These are phyloP conservation scores for Andrena fulva DNA, from an alignment of 2,888 invertebrate species.

Conservation along the genomic window DNA sequence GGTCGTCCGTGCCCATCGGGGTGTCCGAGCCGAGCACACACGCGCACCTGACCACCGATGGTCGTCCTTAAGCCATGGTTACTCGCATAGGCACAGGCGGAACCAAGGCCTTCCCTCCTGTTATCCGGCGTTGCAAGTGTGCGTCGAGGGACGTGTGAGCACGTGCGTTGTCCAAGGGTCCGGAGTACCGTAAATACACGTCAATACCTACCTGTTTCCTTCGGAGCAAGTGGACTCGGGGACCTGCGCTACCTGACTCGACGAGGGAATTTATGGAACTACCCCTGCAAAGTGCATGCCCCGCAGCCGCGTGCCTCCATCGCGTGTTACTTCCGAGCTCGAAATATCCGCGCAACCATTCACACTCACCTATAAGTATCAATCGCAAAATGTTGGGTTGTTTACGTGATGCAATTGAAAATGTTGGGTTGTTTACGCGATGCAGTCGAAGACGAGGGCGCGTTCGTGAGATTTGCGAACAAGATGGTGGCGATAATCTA, in stretches of 20 bases:
- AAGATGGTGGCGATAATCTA: too few relatives aligned
- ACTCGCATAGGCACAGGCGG: constrained; percentile 19
- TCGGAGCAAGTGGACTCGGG: constrained; percentile 30
- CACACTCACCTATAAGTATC: background rate
- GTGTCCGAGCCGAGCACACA: constrained; percentile 44
- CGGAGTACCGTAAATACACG: constrained; percentile 46
- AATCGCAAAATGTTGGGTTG: background rate
- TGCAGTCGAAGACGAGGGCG: background rate
- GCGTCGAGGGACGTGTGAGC: constrained; percentile 24
- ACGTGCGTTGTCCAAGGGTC: constrained; percentile 40
- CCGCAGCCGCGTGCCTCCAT: constrained; percentile 10
- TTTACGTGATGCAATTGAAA: background rate
- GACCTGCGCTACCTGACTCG: constrained; percentile 48
- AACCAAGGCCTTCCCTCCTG: constrained; percentile 17
- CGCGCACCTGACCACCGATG: constrained; percentile 53
- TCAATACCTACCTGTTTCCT: constrained; percentile 51
- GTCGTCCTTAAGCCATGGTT: constrained; percentile 50
- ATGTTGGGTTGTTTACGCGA: background rate
- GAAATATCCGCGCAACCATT: constrained; percentile 12
- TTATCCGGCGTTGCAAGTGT: constrained; percentile 11
- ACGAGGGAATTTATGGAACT: constrained; percentile 68
- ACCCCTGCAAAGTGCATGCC: constrained; percentile 57
- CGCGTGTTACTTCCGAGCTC: constrained; percentile 17
- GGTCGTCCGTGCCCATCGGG: constrained; percentile 61
- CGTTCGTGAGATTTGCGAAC: too few relatives aligned